Evolutionary conservation across 92 coral and sea anemone genomes (phyloP), one percentile per base, ranked within the genome.

Genomic region (Siderastrea radians): DNA sequence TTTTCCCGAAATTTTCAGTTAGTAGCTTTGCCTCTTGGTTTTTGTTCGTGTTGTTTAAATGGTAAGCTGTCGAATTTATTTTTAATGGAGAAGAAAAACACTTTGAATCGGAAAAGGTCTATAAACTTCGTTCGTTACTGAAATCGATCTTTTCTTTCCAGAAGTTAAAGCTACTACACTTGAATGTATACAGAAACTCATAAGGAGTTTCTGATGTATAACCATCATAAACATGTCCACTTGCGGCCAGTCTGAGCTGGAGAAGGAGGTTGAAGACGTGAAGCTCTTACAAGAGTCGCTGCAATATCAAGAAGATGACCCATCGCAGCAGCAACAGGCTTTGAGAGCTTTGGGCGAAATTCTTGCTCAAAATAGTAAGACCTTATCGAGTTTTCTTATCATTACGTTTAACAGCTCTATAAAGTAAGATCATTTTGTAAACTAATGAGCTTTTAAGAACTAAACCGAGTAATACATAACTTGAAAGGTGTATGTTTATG

Each of bases 251-350:
- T 82, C 49, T 47, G 84, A 66, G 50, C 47, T 49, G 48, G 78
- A 82, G 72, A 73, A 84, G 50, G 87, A 74, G 16, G 48, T 74
- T 14, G 80, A 84, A 43, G 87, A 84, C 15, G 73, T 84, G 52
- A 84, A 84, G 74, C 81, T 84, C 11, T 66, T 84, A 43, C 73
- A 58, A 11, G 87, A 84, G 71, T 74, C 87, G 2, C 61, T 84
- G 17, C 26, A 47, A 49, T 74, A 72, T 45, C 87, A 84, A 45
- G 66, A 74, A 44, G 80, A 59, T 3, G 87, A 84, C 7, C 59
- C 80, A 5, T 74, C 87, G 2, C 87, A 84, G 15, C 87, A 84
- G 63, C 73, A 59, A 74, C 80, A 74, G 48, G 87, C 87, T 26
- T 65, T 84, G 45, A 73, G 73, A 51, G 81, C 80, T 13, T 51